Evolutionary conservation across 2,888 invertebrate genomes (phyloP).

Genomic region (Limenitis camilla): DNA sequence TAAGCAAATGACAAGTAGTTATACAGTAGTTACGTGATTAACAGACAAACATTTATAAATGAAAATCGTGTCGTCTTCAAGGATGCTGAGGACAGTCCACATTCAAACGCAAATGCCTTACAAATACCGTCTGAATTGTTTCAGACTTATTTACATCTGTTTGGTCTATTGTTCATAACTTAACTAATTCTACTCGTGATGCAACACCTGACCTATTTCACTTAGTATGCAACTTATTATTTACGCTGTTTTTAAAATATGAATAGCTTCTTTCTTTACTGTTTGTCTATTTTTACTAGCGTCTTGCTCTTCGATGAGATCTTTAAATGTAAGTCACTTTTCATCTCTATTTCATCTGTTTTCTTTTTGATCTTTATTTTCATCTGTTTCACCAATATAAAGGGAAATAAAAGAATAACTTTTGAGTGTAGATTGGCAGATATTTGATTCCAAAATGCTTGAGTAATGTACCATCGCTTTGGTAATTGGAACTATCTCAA

Average conservation of each 20-base stretch:
- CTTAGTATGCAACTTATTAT: constrained; percentile 1
- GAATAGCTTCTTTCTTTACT: background rate
- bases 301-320: too few species aligned
- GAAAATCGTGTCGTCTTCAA: constrained; percentile 4
- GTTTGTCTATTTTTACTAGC: too few species aligned
- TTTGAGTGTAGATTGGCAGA: too few species aligned
- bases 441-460: too few species aligned
- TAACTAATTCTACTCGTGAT: constrained; percentile 7
- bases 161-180: background rate
- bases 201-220: constrained; percentile 10
- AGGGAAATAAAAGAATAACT: too few species aligned
- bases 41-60: background rate
- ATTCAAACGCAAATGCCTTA: constrained; percentile 35
- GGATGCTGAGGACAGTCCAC: constrained; percentile 4
- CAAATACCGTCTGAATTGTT: constrained; percentile 24
- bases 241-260: background rate
- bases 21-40: background rate
- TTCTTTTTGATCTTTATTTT: too few species aligned
- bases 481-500: too few species aligned
- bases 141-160: constrained; percentile 4
- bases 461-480: too few species aligned
- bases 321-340: too few species aligned
- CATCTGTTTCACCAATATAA: too few species aligned
- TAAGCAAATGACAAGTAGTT: background rate
- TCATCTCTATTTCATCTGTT: too few species aligned